phyloP scores from a whole-genome alignment of 2,888 invertebrate species.

The Serripes groenlandicus region DNA sequence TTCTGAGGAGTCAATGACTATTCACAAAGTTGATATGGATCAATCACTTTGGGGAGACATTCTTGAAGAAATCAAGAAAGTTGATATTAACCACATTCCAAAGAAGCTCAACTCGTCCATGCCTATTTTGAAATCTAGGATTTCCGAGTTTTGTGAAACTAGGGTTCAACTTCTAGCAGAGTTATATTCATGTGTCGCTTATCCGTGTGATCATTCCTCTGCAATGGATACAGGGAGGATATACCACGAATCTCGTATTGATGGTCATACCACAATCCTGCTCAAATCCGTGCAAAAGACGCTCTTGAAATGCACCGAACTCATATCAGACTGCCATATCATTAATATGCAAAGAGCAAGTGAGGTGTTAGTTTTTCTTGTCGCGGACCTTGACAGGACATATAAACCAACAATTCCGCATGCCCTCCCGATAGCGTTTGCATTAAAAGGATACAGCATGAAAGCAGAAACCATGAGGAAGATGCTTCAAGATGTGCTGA shows the following conservation, averaged over 20 bases:
- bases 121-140: background rate
- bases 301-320: no score
- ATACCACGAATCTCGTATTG: no score
- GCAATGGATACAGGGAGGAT: no score
- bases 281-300: no score
- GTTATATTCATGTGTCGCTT: background rate
- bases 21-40: background rate
- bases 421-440: slow-evolving; percentile 44
- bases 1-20: background rate
- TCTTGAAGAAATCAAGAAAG: background rate
- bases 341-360: slow-evolving; percentile 33
- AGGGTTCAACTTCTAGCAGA: background rate
- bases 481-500: slow-evolving; percentile 28
- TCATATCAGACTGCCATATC: slow-evolving; percentile 5
- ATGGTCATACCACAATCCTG: no score
- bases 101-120: background rate
- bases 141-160: background rate
- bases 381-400: slow-evolving; percentile 46
- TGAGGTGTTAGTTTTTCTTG: slow-evolving; percentile 54
- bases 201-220: background rate
- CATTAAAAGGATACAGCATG: slow-evolving; percentile 46
- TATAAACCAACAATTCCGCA: slow-evolving; percentile 41
- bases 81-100: background rate
- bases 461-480: slow-evolving; percentile 11
- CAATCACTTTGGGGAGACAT: background rate